Base-by-base conservation (phyloP, 1,140 invertebrate genomes). In the Paraescarpia echinospica region DNA sequence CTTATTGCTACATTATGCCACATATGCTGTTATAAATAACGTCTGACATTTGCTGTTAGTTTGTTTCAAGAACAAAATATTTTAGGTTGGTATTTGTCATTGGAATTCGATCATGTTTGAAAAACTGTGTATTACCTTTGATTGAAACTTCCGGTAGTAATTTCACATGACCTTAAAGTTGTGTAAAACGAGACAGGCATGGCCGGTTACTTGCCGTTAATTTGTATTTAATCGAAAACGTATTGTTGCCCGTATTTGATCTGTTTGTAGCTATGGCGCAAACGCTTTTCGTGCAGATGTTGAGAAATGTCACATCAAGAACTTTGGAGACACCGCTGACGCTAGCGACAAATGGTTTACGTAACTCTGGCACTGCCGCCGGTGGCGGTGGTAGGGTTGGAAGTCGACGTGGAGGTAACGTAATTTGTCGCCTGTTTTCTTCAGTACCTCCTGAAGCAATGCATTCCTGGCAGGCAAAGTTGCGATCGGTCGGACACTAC, bases 131-230 rank as follows among this genome's bases (percentile, higher is more conserved):
- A 77, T 77, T 31, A 77, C 59, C 59, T 77, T 77, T 77, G 59
- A 77, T 77, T 77, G 59, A 14, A 77, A 77, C 59, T 77, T 77
- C 59, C 59, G 59, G 59, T 77, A 18, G 95, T 95, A 77, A 22
- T 77, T 77, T 77, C 59, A 77, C 59, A 77, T 77, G 59, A 77
- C 59, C 59, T 77, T 77, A 77, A 77, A 77, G 59, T 77, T 77
- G 59, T 77, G 59, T 77, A 14, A 4, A 31, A 77, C 0, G 22
- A 77, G 59, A 77, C 59, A 31, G 59, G 59, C 59, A 77, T 77
- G 59, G 59, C 59, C 59, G 59, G 59, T 77, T 77, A 77, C 14
- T 18, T 77, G 59, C 59, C 2, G 59, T 27, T 77, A 77, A 77
- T 77, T 77, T 77, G 14, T 77, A 77, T 77, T 77, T 77, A 77